Conservation (phyloP, 2,113 vertebrate species). For the Psilopogon haemacephalus region DNA sequence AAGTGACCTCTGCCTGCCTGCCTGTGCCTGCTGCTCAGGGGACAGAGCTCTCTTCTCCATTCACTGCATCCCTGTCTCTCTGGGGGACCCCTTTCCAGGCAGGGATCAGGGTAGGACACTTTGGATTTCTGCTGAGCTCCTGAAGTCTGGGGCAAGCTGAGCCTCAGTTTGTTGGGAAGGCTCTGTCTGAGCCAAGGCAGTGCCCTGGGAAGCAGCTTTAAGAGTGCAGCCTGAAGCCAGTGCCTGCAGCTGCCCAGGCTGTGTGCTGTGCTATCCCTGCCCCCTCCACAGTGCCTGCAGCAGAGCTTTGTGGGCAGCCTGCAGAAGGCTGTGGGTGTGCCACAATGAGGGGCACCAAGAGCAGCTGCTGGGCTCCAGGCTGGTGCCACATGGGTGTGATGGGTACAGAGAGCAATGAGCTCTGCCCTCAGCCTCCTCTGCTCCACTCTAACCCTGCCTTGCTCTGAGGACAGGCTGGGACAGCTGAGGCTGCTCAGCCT, state of each 20-base stretch:
- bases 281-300: neutral
- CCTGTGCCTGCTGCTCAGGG: neutral
- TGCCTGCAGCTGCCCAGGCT: neutral
- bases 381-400: no score
- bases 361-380: neutral
- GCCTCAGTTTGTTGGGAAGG: neutral
- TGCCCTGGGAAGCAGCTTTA: neutral
- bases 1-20: conserved; percentile 28
- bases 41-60: conserved; percentile 3
- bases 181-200: neutral
- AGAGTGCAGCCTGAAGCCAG: neutral
- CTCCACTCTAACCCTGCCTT: no score
- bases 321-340: neutral
- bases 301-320: neutral
- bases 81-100: conserved; percentile 28
- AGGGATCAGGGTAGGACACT: neutral
- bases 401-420: no score
- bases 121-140: neutral
- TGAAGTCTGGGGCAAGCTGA: neutral
- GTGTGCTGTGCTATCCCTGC: neutral
- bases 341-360: neutral
- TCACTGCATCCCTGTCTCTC: neutral
- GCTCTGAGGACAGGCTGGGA: no score
- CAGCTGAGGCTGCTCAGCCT: no score
- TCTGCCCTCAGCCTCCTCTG: no score